Percentiles rank a stretch among this genome's conserved stretches.
phyloP scores from a whole-genome alignment of 2,797 vertebrate genomes.

The Calcarius lapponicus region DNA sequence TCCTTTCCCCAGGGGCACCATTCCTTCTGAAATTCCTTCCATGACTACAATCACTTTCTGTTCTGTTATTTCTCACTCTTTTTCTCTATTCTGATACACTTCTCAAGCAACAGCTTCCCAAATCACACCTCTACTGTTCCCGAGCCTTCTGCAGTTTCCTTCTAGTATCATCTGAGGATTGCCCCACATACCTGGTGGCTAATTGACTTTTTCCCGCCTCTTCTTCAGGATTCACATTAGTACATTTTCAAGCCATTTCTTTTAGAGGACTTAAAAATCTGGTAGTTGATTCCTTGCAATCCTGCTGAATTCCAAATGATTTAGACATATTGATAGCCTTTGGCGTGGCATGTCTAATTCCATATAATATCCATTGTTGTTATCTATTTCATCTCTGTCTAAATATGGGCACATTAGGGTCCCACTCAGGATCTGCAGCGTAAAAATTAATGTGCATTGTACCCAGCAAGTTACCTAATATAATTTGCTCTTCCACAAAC shows the following conservation, averaged over 20 bases:
- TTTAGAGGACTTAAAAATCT: background rate
- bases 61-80: background rate
- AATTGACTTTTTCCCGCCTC: background rate
- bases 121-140: background rate
- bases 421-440: rapidly evolving
- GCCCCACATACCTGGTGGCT: no score
- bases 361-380: background rate
- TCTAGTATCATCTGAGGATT: background rate
- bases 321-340: background rate
- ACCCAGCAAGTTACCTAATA: background rate
- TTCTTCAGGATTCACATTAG: background rate
- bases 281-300: background rate
- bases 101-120: background rate
- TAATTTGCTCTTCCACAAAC: background rate
- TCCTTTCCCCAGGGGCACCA: background rate
- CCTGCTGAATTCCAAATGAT: background rate
- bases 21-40: background rate
- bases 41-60: background rate
- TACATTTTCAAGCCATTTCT: background rate
- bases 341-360: background rate
- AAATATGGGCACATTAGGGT: background rate
- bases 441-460: background rate
- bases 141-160: background rate
- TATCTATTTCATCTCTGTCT: background rate
- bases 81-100: background rate